A percentile compares a stretch with the other conserved stretches of the same genome.
phyloP scores from a whole-genome alignment of 2,888 invertebrate species.

The Gymnoscelis rufifasciata region DNA sequence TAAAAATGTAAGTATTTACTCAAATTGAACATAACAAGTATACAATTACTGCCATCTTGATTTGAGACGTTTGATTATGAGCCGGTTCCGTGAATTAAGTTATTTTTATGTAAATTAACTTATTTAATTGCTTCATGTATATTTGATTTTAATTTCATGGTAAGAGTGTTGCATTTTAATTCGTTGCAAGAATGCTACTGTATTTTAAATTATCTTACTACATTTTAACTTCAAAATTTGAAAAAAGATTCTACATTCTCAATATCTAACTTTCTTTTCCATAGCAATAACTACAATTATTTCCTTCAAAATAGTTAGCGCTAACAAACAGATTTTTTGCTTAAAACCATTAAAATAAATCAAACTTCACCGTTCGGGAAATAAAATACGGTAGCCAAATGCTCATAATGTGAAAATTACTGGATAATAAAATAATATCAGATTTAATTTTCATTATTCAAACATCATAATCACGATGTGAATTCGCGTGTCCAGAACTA shows the following conservation, averaged over 20 bases:
- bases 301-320: too few relatives aligned
- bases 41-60: conserved; percentile 42
- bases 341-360: neutral
- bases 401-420: too few relatives aligned
- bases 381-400: neutral
- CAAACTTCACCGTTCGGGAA: neutral
- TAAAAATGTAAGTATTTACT: conserved; percentile 52
- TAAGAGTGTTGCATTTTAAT: neutral
- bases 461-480: conserved; percentile 10
- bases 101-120: conserved; percentile 15
- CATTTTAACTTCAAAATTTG: too few relatives aligned
- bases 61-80: conserved; percentile 32
- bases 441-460: conserved; percentile 7
- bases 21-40: conserved; percentile 45
- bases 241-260: too few relatives aligned
- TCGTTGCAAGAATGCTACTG: neutral
- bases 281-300: too few relatives aligned
- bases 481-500: conserved; percentile 14
- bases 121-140: conserved; percentile 11
- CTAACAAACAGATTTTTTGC: too few relatives aligned
- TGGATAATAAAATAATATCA: conserved; percentile 4
- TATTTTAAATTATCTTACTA: neutral
- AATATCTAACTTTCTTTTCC: too few relatives aligned
- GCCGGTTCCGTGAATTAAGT: conserved; percentile 13
- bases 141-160: conserved; percentile 1